These are phyloP conservation scores for Tricholauxania praeusta DNA, from an alignment of 2,888 invertebrate species.

Conservation along the genomic window DNA sequence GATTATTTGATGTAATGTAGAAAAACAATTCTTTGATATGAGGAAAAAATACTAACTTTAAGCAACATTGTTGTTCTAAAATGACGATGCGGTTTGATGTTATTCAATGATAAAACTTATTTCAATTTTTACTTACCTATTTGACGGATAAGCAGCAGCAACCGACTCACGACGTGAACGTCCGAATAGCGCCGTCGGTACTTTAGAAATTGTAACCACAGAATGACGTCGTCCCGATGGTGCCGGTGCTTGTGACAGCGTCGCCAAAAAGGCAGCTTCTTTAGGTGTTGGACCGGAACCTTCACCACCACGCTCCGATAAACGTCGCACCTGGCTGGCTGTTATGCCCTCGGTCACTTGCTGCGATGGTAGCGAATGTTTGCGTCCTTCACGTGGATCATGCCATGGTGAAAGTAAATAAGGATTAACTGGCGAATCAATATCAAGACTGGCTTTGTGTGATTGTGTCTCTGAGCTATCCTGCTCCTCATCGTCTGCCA, in stretches of 20 bases:
- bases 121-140: constrained; percentile 64
- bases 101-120: too few species aligned
- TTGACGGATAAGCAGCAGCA: constrained; percentile 80
- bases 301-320: constrained; percentile 84
- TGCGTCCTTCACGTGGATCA: constrained; percentile 79
- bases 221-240: constrained; percentile 86
- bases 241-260: constrained; percentile 79
- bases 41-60: too few species aligned
- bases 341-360: constrained; percentile 88
- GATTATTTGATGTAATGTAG: too few species aligned
- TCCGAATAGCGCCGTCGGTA: constrained; percentile 82
- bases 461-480: constrained; percentile 69
- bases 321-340: constrained; percentile 85
- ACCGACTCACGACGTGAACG: constrained; percentile 85
- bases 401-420: constrained; percentile 86
- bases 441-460: constrained; percentile 76
- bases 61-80: too few species aligned
- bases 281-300: constrained; percentile 80
- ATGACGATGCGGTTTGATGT: too few species aligned
- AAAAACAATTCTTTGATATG: too few species aligned
- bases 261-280: constrained; percentile 86
- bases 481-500: constrained; percentile 76
- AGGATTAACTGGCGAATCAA: constrained; percentile 84
- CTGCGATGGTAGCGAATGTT: constrained; percentile 86
- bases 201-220: constrained; percentile 87